Conservation (phyloP, 2,888 invertebrate genomes). For the Apamea monoglypha region DNA sequence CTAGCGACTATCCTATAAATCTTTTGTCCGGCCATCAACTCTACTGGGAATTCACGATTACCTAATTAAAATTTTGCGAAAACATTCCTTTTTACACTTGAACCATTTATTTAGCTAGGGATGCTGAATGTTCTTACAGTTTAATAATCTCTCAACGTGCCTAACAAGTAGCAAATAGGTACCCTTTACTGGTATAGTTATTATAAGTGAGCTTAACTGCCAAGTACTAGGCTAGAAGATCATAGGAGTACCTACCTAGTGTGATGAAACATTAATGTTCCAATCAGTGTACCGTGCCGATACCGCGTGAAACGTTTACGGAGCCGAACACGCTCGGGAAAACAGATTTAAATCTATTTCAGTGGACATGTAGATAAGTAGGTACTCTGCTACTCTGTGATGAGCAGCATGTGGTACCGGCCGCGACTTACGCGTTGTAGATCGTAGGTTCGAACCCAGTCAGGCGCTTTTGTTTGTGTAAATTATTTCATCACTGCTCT, state of each 20-base stretch:
- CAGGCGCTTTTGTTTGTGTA: background rate
- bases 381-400: background rate
- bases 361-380: slow-evolving; percentile 1
- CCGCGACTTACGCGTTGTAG: background rate
- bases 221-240: background rate
- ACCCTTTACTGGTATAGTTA: background rate
- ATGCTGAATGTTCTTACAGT: background rate
- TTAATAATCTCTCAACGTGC: background rate
- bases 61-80: background rate
- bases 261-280: slow-evolving; percentile 19
- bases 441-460: background rate
- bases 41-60: background rate
- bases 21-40: background rate
- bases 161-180: too few species aligned
- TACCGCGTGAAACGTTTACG: slow-evolving; percentile 47
- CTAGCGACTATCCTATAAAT: background rate
- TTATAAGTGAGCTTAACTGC: slow-evolving; percentile 11
- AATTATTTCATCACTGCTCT: background rate
- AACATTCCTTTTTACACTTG: background rate
- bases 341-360: slow-evolving; percentile 49
- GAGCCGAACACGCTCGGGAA: slow-evolving; percentile 35
- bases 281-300: slow-evolving; percentile 31
- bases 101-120: background rate
- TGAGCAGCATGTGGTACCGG: background rate
- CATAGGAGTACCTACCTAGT: background rate